Evolutionary conservation across 1,140 invertebrate genomes (phyloP).

Genomic region (Aphaenogaster rudis): DNA sequence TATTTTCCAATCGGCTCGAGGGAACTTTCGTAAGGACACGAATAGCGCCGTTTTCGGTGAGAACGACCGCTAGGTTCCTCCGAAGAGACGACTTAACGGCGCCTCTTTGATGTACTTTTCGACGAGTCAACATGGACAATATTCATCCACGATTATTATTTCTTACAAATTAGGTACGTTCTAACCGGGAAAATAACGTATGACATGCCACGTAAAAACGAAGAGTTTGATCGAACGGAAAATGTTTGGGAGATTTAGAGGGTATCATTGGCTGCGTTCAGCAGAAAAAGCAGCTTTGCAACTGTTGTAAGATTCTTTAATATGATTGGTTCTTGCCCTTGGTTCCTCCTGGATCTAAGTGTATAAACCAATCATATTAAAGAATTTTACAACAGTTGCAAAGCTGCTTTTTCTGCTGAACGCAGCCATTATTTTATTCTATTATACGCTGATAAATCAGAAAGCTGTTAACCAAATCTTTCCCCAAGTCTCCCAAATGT

Average conservation of each 20-base stretch:
- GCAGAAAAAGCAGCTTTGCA: too few relatives aligned
- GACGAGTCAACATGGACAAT: neutral
- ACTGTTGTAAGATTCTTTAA: too few relatives aligned
- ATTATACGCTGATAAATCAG: neutral
- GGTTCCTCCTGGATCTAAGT: too few relatives aligned
- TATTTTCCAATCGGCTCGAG: conserved; percentile 58
- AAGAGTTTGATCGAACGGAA: neutral
- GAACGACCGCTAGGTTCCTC: neutral
- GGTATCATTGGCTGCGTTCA: too few relatives aligned
- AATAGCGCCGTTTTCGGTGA: conserved; percentile 25
- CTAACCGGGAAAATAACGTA: neutral
- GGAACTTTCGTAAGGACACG: conserved; percentile 38
- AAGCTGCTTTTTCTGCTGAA: too few relatives aligned
- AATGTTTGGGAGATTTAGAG: too few relatives aligned
- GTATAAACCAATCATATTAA: too few relatives aligned
- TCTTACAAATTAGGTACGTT: neutral
- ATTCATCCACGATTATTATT: neutral
- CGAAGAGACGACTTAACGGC: neutral
- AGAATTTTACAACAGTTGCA: too few relatives aligned
- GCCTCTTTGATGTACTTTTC: neutral
- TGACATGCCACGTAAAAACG: neutral
- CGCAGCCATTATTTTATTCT: neutral
- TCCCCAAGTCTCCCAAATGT: neutral
- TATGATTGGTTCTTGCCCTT: too few relatives aligned
- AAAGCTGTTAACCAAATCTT: neutral